These are phyloP conservation scores for Dysmachus trigonus DNA, from an alignment of 2,888 invertebrate species.

Conservation along the genomic window DNA sequence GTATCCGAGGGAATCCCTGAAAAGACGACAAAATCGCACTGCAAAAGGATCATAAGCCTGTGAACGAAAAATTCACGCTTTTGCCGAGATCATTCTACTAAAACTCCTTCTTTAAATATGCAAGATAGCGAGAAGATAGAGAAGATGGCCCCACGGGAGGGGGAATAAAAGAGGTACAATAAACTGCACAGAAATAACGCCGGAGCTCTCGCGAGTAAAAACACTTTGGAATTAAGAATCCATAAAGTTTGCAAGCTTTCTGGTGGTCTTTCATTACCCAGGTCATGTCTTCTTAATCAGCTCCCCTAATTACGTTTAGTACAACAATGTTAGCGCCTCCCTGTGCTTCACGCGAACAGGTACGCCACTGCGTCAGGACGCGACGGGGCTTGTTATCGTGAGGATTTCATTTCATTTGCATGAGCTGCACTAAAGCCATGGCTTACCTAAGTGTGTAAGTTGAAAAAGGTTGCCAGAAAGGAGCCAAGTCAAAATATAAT, in stretches of 20 bases:
- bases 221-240: slow-evolving; percentile 7
- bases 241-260: slow-evolving; percentile 11
- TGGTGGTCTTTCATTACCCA: not conserved
- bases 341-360: not conserved
- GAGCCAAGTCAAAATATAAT: not conserved
- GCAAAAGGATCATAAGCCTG: not conserved
- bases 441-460: not conserved
- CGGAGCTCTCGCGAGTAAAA: not conserved
- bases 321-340: not conserved
- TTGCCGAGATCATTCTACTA: not conserved
- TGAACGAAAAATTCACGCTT: not conserved
- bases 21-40: not conserved
- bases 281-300: slow-evolving; percentile 13
- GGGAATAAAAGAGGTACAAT: not conserved
- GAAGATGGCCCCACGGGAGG: not conserved
- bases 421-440: not conserved
- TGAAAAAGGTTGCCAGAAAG: not conserved
- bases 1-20: not conserved
- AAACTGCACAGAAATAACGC: not conserved
- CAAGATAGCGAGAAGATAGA: not conserved
- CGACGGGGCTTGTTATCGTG: not conserved
- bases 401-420: slow-evolving; percentile 16
- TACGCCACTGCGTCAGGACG: not conserved
- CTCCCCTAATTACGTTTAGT: slow-evolving; percentile 1
- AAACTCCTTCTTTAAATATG: not conserved